Evolutionary conservation across 2,797 vertebrate genomes (phyloP).

Genomic region (Oreochromis grahami): DNA sequence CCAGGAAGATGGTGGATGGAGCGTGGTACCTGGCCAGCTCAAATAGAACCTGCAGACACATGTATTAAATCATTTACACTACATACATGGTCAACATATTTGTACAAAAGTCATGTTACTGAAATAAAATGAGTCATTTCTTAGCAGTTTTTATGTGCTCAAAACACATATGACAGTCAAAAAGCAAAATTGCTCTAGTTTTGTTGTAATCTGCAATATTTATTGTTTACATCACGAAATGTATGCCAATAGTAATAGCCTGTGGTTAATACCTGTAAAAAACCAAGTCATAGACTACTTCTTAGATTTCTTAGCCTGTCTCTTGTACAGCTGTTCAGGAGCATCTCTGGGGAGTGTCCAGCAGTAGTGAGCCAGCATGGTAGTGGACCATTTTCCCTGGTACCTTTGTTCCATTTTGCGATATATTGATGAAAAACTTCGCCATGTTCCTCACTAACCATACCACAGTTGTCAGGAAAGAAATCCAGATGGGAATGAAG

Average conservation of each 20-base stretch:
- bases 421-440: too few relatives aligned
- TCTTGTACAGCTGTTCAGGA: too few relatives aligned
- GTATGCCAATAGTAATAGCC: background rate
- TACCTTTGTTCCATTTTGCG: too few relatives aligned
- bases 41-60: slow-evolving; percentile 83
- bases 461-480: too few relatives aligned
- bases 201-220: background rate
- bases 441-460: too few relatives aligned
- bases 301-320: too few relatives aligned
- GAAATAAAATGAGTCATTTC: background rate
- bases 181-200: background rate
- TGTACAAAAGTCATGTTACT: background rate
- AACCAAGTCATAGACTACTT: too few relatives aligned
- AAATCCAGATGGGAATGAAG: too few relatives aligned
- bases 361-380: too few relatives aligned
- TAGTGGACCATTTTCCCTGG: too few relatives aligned
- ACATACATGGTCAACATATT: background rate
- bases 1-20: slow-evolving; percentile 96
- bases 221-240: background rate
- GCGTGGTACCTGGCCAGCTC: slow-evolving; percentile 94
- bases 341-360: too few relatives aligned
- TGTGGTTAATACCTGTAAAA: too few relatives aligned
- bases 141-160: background rate
- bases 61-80: background rate
- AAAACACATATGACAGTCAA: background rate